A percentile compares a stretch with the other conserved stretches of the same genome.
These are phyloP conservation scores for Clavelina lepadiformis DNA, from an alignment of 23 tunicate species.

Conservation along the genomic window DNA sequence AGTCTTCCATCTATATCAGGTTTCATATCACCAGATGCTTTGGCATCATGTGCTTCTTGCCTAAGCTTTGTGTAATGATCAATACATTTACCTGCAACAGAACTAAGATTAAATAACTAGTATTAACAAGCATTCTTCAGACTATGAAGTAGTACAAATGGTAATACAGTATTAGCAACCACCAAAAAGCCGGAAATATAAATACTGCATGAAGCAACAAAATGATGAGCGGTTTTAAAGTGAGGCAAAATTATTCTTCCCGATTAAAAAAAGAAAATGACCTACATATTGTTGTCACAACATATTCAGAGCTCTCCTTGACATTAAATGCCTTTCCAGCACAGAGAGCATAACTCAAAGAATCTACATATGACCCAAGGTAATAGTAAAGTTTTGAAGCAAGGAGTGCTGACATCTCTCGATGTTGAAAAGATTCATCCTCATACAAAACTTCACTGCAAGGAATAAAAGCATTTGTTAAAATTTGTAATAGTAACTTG, in stretches of 20 bases:
- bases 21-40: slow-evolving; percentile 48
- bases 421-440: slow-evolving; percentile 69
- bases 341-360: slow-evolving; percentile 82
- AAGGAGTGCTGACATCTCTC: slow-evolving; percentile 87
- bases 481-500: background rate
- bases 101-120: no score
- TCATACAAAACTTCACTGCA: slow-evolving; percentile 83
- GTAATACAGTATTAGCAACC: no score
- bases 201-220: no score
- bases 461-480: background rate
- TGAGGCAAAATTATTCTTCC: no score
- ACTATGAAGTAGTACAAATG: no score
- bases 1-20: slow-evolving; percentile 77
- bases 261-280: no score
- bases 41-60: slow-evolving; percentile 59
- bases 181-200: no score
- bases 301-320: slow-evolving; percentile 85
- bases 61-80: slow-evolving; percentile 89
- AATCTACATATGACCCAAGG: slow-evolving; percentile 88
- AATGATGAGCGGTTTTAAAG: no score
- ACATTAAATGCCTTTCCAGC: slow-evolving; percentile 78
- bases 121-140: no score
- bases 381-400: slow-evolving; percentile 98
- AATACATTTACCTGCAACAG: slow-evolving; percentile 81
- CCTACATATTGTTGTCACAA: slow-evolving; percentile 89